phyloP scores from a whole-genome alignment of 2,113 vertebrate species.

The Alectura lathami region DNA sequence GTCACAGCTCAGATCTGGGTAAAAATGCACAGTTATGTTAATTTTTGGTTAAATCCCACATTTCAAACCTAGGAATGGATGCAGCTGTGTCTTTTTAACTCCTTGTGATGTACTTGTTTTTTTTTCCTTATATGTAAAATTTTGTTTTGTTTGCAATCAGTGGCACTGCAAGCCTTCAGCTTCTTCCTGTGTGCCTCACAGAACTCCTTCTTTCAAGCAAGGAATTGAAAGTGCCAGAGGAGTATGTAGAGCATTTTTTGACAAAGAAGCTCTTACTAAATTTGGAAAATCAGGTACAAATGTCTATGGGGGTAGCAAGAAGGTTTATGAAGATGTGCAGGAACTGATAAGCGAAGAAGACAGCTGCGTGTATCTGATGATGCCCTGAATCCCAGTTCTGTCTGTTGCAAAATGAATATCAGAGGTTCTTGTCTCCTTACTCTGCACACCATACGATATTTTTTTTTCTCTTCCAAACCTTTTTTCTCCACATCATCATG shows the following conservation, averaged over 20 bases:
- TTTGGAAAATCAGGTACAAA: background rate
- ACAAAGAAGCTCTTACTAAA: background rate
- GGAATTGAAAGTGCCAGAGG: background rate
- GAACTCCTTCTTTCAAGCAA: background rate
- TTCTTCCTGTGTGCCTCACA: background rate
- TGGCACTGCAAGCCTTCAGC: background rate
- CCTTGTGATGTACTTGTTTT: background rate
- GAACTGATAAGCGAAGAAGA: rapidly evolving
- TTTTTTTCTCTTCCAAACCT: background rate
- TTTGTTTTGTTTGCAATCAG: background rate
- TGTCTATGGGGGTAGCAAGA: background rate
- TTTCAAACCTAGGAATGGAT: background rate
- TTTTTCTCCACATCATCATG: background rate
- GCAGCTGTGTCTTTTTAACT: background rate
- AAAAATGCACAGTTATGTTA: background rate
- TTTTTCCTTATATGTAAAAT: background rate
- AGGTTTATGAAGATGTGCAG: background rate
- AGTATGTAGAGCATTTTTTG: background rate
- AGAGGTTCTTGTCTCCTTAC: background rate
- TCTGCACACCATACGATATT: background rate
- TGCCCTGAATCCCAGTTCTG: background rate
- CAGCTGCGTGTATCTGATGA: background rate
- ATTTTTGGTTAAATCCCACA: background rate
- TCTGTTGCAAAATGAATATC: background rate
- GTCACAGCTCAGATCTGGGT: background rate